Conservation (phyloP, 2,797 vertebrate genomes). For the Chromis chromis region DNA sequence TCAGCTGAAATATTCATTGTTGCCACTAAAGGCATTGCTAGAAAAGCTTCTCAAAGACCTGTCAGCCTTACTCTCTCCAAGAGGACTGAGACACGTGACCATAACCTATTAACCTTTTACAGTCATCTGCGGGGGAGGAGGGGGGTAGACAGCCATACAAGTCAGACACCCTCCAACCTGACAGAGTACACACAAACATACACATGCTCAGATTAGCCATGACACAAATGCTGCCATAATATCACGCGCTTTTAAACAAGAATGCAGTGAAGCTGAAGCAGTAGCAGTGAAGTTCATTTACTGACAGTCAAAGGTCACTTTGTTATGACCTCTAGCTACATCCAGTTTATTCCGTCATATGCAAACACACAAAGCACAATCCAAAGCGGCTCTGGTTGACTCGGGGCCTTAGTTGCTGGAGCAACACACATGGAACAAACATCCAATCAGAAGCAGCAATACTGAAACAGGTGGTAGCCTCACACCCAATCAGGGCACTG, state of each 20-base stretch:
- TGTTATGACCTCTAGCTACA: slow-evolving; percentile 45
- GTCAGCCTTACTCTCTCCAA: slow-evolving; percentile 32
- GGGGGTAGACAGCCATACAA: slow-evolving; percentile 16
- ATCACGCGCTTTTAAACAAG: slow-evolving; percentile 26
- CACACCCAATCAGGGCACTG: slow-evolving; percentile 69
- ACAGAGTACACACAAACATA: slow-evolving; percentile 39
- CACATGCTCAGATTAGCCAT: slow-evolving; percentile 19
- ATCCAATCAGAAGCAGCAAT: slow-evolving; percentile 75
- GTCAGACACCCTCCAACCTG: slow-evolving; percentile 29
- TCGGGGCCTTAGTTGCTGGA: slow-evolving; percentile 60
- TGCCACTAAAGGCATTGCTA: slow-evolving; percentile 45
- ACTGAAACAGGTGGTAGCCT: slow-evolving; percentile 74
- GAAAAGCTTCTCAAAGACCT: slow-evolving; percentile 43
- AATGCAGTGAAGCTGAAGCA: slow-evolving; percentile 32
- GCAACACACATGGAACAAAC: slow-evolving; percentile 65
- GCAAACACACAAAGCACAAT: slow-evolving; percentile 51
- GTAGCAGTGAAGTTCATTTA: slow-evolving; percentile 35
- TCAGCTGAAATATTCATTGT: slow-evolving; percentile 69
- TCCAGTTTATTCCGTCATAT: slow-evolving; percentile 48
- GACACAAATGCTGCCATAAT: slow-evolving; percentile 25
- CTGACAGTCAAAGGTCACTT: slow-evolving; percentile 62
- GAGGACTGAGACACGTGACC: slow-evolving; percentile 54
- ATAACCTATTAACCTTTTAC: slow-evolving; percentile 72
- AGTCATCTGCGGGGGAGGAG: slow-evolving; percentile 28
- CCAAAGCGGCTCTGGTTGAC: slow-evolving; percentile 54